These are phyloP conservation scores for Cephus rjabovi DNA, from an alignment of 2,888 invertebrate species.

Conservation along the genomic window DNA sequence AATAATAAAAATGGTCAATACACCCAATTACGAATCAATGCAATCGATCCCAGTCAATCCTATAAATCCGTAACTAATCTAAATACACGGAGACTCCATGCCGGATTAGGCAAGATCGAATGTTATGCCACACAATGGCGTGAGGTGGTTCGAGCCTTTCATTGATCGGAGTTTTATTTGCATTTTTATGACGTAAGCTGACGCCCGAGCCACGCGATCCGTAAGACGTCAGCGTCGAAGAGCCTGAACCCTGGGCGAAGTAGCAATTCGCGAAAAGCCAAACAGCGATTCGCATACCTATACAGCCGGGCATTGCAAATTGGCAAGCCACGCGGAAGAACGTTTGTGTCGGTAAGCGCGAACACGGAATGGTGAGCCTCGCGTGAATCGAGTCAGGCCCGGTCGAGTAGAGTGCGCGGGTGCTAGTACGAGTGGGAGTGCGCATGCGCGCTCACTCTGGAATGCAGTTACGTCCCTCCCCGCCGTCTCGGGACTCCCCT, in stretches of 20 bases:
- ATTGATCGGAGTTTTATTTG: conserved; percentile 18
- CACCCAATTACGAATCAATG: neutral
- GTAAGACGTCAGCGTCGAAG: neutral
- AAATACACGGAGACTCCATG: neutral
- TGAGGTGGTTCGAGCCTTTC: neutral
- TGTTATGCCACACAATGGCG: neutral
- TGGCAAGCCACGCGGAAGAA: neutral
- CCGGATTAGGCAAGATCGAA: neutral
- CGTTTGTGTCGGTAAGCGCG: neutral
- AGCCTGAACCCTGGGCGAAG: neutral
- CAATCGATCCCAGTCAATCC: neutral
- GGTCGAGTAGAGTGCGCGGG: conserved; percentile 44
- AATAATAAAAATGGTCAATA: neutral
- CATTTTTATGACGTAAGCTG: conserved; percentile 14
- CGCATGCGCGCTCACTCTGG: conserved; percentile 43
- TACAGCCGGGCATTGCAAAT: neutral
- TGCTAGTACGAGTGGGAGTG: conserved; percentile 34
- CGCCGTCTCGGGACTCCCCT: conserved; percentile 3
- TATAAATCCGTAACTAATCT: neutral
- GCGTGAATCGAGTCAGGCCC: conserved; percentile 13
- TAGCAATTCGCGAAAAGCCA: neutral
- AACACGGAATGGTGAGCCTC: conserved; percentile 6
- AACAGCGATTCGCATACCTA: neutral
- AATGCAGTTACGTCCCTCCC: conserved; percentile 28
- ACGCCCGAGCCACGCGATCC: conserved; percentile 12